phyloP scores from a whole-genome alignment of 1,140 invertebrate species.

The Drosophila bocki region DNA sequence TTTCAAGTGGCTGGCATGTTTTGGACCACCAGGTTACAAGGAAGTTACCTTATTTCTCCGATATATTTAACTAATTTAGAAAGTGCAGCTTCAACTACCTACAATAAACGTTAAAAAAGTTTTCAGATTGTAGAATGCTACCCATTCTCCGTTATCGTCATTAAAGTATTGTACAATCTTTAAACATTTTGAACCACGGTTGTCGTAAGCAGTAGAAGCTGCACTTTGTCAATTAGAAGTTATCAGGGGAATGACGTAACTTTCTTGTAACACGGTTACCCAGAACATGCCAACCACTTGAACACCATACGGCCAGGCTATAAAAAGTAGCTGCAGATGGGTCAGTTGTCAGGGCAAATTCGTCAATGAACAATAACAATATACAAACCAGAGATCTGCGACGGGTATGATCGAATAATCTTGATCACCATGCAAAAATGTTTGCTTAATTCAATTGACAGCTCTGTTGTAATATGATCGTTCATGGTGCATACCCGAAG shows the following conservation, averaged over 20 bases:
- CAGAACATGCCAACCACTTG: slow-evolving; percentile 5
- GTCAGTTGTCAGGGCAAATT: slow-evolving; percentile 16
- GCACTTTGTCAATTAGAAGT: slow-evolving; percentile 45
- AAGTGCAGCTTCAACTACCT: slow-evolving; percentile 24
- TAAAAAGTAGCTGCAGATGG: slow-evolving; percentile 44
- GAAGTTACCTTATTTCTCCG: slow-evolving; percentile 7
- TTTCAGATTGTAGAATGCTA: not conserved
- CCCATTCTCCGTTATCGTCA: not conserved
- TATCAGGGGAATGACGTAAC: slow-evolving; percentile 15
- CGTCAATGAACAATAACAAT: not conserved
- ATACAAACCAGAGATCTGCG: too few relatives aligned
- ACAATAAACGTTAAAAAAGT: slow-evolving; percentile 1
- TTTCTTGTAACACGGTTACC: slow-evolving; percentile 20
- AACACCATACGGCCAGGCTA: slow-evolving; percentile 11
- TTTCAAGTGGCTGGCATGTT: slow-evolving; percentile 1
- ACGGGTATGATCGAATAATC: too few relatives aligned
- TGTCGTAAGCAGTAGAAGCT: not conserved
- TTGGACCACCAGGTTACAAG: slow-evolving; percentile 21
- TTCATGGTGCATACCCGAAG: too few relatives aligned
- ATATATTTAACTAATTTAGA: slow-evolving; percentile 38
- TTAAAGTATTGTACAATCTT: not conserved
- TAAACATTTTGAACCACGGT: not conserved
- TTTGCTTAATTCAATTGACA: too few relatives aligned
- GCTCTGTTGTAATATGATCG: too few relatives aligned
- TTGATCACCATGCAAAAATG: too few relatives aligned